Conservation (phyloP, 92 coral and sea anemone species). For the Epizoanthus rinbou region DNA sequence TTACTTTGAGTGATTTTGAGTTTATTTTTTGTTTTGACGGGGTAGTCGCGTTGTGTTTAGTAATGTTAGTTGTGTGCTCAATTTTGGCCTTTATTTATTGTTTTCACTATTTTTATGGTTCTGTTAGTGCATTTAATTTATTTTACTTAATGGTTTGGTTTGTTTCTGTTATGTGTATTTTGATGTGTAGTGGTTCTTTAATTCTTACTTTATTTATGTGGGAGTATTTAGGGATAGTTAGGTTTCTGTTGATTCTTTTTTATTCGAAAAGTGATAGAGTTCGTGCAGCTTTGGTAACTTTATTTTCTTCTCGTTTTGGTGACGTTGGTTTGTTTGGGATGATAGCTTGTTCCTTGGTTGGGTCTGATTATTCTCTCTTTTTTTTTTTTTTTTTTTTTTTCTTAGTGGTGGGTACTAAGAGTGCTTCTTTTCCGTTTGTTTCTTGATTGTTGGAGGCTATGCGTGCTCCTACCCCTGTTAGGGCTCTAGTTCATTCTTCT, state of each 20-base stretch:
- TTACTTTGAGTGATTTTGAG: neutral
- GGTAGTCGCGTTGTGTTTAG: neutral
- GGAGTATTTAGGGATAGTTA: neutral
- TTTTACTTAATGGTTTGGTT: neutral
- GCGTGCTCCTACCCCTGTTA: neutral
- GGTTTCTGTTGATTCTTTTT: neutral
- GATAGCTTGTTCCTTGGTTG: neutral
- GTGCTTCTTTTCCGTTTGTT: neutral
- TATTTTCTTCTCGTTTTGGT: conserved; percentile 1
- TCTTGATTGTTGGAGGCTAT: neutral
- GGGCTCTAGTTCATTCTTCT: neutral
- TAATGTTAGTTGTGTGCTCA: neutral
- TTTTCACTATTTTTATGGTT: neutral
- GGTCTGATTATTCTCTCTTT: neutral
- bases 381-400: conserved; percentile 8
- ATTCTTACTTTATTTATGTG: neutral
- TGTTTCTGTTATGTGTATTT: neutral
- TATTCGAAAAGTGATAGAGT: neutral
- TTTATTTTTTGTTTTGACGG: neutral
- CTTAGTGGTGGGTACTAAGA: neutral
- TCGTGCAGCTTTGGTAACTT: neutral
- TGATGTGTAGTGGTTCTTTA: neutral
- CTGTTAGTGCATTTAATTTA: neutral
- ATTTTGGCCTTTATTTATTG: neutral
- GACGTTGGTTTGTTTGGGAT: neutral